Base-by-base conservation (phyloP, 1,140 invertebrate genomes). In the Dolichoris vasculosae region DNA sequence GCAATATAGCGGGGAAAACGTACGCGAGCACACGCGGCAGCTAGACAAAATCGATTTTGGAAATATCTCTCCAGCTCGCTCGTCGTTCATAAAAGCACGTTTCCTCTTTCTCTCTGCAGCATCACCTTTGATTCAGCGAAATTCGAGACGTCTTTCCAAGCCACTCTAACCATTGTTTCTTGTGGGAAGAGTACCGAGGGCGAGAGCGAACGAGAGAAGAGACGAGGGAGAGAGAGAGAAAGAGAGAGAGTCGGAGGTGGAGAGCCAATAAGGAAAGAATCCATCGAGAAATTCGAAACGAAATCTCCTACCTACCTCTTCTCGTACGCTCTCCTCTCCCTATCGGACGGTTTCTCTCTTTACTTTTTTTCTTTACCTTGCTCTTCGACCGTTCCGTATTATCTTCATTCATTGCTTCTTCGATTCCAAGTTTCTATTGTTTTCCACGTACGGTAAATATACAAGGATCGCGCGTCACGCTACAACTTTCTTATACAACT, bases 111-210 rank as follows among this genome's bases (percentile, higher is more conserved):
- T 73, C 35, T 13, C 9, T 13, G 51, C 73, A 46, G 32, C 79
- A 32, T 35, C 78, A 76, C 73, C 80, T 86, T 86, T 91, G 92
- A 93, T 93, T 93, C 92, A 93, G 92, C 92, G 91, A 93, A 93
- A 92, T 93, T 93, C 90, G 92, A 93, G 92, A 93, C 90, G 92
- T 90, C 92, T 92, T 92, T 92, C 91, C 89, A 90, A 88, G 89
- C 91, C 89, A 90, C 90, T 90, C 89, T 3, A n/a, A 7, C 90
- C 90, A 93, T 93, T 93, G 92, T 93, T 92, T 93, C 80, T 38
- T 90, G 90, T 90, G 91, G 89, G 88, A 89, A 89, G n/a, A n/a
- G 79, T 69, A 77, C 43, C 86, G 86, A 71, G 32, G 63, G 76
- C 73, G 48, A 38, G 43, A 48, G 9, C 48, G 32, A 51, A 79